phyloP scores from a whole-genome alignment of 2,888 invertebrate genomes.

The Nemapogon koenigi region DNA sequence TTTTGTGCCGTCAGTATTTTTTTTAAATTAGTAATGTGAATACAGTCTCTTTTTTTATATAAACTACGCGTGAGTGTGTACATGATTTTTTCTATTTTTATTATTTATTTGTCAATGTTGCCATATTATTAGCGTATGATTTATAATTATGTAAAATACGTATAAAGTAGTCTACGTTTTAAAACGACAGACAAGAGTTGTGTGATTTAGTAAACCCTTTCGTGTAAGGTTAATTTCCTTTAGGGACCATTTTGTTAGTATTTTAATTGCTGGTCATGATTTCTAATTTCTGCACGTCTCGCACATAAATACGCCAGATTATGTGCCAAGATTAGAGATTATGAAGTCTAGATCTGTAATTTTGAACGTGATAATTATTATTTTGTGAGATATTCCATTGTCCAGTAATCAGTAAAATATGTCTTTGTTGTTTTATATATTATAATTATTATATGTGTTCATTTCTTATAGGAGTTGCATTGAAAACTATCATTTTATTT shows the following conservation, averaged over 20 bases:
- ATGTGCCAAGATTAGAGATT: conserved; percentile 20
- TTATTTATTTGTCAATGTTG: conserved; percentile 64
- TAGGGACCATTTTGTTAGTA: conserved; percentile 60
- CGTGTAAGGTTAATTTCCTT: conserved; percentile 37
- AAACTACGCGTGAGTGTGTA: conserved; percentile 34
- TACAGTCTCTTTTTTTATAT: conserved; percentile 17
- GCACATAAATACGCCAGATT: conserved; percentile 45
- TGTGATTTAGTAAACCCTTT: conserved; percentile 50
- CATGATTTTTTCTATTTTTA: conserved; percentile 32
- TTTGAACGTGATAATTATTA: too few species aligned
- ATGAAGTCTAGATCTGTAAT: too few species aligned
- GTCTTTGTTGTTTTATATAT: too few species aligned
- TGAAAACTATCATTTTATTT: too few species aligned
- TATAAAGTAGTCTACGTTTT: conserved; percentile 36
- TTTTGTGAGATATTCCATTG: too few species aligned
- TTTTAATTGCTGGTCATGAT: conserved; percentile 23
- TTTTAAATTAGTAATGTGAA: neutral
- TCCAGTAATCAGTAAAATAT: too few species aligned
- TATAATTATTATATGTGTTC: too few species aligned
- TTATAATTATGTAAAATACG: conserved; percentile 46
- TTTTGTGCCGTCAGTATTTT: conserved; percentile 40
- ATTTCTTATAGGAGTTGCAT: too few species aligned
- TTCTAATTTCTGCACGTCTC: conserved; percentile 24
- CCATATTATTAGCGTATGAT: conserved; percentile 62
- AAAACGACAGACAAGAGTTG: conserved; percentile 33